phyloP scores from a whole-genome alignment of 1,140 invertebrate species.

The Sesamia nonagrioides region DNA sequence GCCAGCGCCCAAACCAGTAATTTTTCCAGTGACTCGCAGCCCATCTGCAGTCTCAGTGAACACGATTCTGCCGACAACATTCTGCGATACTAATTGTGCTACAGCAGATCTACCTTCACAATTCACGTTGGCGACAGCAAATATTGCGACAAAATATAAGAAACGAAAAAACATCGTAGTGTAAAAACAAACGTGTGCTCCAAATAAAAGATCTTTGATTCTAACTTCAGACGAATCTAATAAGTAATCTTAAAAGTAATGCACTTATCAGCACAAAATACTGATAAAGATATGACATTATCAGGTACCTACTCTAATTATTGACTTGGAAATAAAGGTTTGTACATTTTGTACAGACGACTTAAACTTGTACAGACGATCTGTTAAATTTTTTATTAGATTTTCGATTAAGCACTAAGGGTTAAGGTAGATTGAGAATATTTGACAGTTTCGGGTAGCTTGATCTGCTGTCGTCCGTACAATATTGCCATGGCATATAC shows the following conservation, averaged over 20 bases:
- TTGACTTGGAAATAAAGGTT: background rate
- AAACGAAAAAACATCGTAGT: constrained; percentile 30
- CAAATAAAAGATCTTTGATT: background rate
- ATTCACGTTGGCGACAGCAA: constrained; percentile 39
- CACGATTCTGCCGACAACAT: constrained; percentile 77
- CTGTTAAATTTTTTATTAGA: no score
- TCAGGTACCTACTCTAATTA: background rate
- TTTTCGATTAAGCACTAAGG: no score
- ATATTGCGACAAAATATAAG: constrained; percentile 30
- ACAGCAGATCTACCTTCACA: constrained; percentile 62
- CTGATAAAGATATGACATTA: constrained; percentile 4
- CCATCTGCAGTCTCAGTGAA: constrained; percentile 86
- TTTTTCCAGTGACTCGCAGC: constrained; percentile 89
- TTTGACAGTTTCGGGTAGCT: no score
- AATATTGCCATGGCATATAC: no score
- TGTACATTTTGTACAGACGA: no score
- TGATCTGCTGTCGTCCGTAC: no score
- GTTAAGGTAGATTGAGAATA: no score
- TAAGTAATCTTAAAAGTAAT: background rate
- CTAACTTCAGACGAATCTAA: background rate
- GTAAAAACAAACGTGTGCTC: background rate
- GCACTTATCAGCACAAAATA: background rate
- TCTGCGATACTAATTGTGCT: constrained; percentile 60
- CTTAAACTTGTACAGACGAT: no score
- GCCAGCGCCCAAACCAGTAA: constrained; percentile 90